phyloP scores from a whole-genome alignment of 1,140 invertebrate genomes.

The Tetramorium parvispinum region DNA sequence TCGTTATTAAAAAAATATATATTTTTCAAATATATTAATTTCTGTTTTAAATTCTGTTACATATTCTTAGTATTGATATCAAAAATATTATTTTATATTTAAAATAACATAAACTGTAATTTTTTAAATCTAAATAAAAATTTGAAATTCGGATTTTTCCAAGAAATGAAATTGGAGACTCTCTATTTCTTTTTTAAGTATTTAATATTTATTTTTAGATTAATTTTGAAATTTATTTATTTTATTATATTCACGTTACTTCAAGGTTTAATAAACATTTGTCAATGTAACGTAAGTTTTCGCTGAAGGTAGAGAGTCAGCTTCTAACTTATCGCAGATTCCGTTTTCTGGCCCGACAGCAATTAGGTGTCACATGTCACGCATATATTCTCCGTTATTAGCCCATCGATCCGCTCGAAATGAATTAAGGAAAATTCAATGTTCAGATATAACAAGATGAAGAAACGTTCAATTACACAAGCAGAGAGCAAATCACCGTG shows the following conservation, averaged over 20 bases:
- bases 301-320: not conserved
- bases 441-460: not conserved
- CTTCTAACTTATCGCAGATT: not conserved
- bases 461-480: constrained; percentile 19
- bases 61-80: no score
- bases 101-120: not conserved
- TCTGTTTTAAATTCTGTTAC: not conserved
- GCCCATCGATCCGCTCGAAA: not conserved
- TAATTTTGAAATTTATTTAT: not conserved
- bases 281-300: not conserved
- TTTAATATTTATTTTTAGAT: not conserved
- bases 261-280: not conserved
- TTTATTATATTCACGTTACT: not conserved
- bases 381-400: constrained; percentile 1
- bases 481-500: constrained; percentile 16
- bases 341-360: not conserved
- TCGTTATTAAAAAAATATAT: not conserved
- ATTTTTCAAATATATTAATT: not conserved
- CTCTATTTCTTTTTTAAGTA: not conserved
- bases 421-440: constrained; percentile 13
- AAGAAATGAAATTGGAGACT: not conserved
- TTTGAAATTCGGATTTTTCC: not conserved
- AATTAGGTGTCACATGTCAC: constrained; percentile 11
- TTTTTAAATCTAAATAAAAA: not conserved
- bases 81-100: not conserved